Evolutionary conservation across 2,888 invertebrate genomes (phyloP).

Genomic region (Steinernema scapterisci): DNA sequence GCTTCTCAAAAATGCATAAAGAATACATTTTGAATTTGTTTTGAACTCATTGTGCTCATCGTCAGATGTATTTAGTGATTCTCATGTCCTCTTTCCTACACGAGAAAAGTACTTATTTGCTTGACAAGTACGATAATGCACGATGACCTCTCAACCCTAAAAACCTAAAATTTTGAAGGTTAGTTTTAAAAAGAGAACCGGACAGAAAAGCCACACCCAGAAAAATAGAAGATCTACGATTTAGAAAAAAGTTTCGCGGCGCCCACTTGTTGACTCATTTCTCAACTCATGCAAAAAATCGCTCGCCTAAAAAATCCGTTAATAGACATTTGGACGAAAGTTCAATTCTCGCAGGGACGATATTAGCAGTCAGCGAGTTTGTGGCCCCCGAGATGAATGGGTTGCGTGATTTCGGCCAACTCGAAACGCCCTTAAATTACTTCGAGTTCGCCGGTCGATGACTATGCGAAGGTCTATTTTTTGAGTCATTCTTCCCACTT

Average conservation of each 20-base stretch:
- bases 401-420: conserved; percentile 2
- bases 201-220: too few relatives aligned
- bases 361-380: background rate
- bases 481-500: too few relatives aligned
- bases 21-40: background rate
- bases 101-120: too few relatives aligned
- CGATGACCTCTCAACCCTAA: too few relatives aligned
- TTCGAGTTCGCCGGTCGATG: background rate
- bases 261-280: conserved; percentile 10
- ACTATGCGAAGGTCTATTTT: background rate
- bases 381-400: conserved; percentile 5
- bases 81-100: background rate
- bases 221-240: too few relatives aligned
- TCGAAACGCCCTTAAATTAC: conserved; percentile 23
- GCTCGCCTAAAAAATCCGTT: background rate
- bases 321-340: conserved; percentile 16
- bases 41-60: background rate
- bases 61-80: conserved; percentile 9
- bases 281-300: conserved; percentile 18
- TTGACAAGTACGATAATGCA: too few relatives aligned
- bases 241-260: background rate
- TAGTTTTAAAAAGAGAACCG: too few relatives aligned
- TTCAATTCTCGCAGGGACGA: conserved; percentile 12
- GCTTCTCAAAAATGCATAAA: conserved; percentile 15
- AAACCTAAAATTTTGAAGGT: too few relatives aligned